These are phyloP conservation scores for Macrosiphum euphorbiae DNA, from an alignment of 2,888 invertebrate species.

Conservation along the genomic window DNA sequence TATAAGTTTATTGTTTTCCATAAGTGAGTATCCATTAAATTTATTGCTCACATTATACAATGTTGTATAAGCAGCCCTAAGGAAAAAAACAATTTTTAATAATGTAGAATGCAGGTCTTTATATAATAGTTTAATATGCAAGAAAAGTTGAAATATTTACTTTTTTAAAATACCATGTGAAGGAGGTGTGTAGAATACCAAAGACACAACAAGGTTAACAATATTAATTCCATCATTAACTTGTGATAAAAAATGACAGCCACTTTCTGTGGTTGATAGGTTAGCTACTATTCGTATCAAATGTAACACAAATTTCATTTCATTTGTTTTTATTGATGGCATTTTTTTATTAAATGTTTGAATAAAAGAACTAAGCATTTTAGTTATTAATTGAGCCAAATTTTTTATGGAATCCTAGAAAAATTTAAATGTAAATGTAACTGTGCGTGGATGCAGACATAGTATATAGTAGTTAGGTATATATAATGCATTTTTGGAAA, in stretches of 20 bases:
- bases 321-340: slow-evolving; percentile 16
- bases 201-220: slow-evolving; percentile 3
- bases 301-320: slow-evolving; percentile 43
- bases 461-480: no score
- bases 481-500: no score
- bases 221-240: slow-evolving; percentile 43
- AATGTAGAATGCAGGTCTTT: background rate
- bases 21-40: slow-evolving; percentile 40
- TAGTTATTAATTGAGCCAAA: slow-evolving; percentile 29
- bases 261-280: slow-evolving; percentile 28
- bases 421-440: background rate
- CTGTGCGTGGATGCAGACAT: background rate
- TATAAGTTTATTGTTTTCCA: slow-evolving; percentile 50
- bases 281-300: slow-evolving; percentile 41
- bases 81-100: background rate
- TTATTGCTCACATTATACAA: slow-evolving; percentile 49
- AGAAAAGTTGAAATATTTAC: slow-evolving; percentile 15
- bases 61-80: slow-evolving; percentile 13
- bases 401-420: slow-evolving; percentile 33
- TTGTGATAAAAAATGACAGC: slow-evolving; percentile 49
- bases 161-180: slow-evolving; percentile 40
- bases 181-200: slow-evolving; percentile 1
- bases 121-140: background rate
- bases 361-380: slow-evolving; percentile 42
- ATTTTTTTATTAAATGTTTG: background rate